Evolutionary conservation across 2,113 vertebrate genomes (phyloP).

Genomic region (Sturnus vulgaris): DNA sequence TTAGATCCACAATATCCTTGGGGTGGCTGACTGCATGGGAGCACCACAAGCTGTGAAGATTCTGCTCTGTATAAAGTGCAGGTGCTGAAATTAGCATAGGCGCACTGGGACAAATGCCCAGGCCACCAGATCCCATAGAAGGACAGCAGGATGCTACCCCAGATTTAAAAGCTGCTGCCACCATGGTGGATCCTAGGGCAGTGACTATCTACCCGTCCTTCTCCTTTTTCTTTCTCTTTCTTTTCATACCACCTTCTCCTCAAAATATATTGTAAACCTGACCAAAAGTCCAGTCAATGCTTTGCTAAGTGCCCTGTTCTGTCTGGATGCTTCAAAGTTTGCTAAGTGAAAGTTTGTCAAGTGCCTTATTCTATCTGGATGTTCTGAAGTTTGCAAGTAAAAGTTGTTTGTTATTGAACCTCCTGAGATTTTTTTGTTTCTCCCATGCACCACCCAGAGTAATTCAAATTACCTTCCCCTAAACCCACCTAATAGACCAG

Average conservation of each 20-base stretch:
- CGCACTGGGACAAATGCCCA: too few species aligned
- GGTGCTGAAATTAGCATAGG: not conserved
- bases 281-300: not conserved
- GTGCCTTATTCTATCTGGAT: not conserved
- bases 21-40: not conserved
- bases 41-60: not conserved
- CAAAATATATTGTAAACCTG: not conserved
- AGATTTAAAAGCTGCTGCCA: not conserved
- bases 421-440: not conserved
- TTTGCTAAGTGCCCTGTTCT: not conserved
- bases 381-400: not conserved
- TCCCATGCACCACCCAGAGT: not conserved
- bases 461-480: not conserved
- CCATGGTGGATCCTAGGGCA: not conserved
- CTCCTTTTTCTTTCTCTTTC: not conserved
- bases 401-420: not conserved
- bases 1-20: not conserved
- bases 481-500: not conserved
- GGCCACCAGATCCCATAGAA: not conserved
- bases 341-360: not conserved
- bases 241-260: not conserved
- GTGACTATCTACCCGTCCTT: not conserved
- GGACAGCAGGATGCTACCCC: fast-evolving
- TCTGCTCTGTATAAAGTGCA: not conserved
- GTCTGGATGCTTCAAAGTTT: not conserved